Conservation (phyloP, 2,888 invertebrate genomes). For the Protonemura montana region DNA sequence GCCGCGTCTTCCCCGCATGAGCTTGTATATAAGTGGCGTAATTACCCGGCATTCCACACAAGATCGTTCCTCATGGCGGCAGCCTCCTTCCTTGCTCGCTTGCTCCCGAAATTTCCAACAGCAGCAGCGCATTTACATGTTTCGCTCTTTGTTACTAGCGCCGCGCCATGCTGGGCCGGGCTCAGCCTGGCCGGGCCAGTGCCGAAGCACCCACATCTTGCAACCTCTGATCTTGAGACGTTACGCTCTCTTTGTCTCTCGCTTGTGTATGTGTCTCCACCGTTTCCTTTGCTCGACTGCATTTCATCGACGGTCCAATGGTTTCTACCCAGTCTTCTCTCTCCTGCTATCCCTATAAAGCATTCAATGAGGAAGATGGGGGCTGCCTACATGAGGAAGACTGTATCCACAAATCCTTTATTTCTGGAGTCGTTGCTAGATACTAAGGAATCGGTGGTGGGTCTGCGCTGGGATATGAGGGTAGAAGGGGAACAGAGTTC, state of each 20-base stretch:
- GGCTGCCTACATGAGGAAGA: slow-evolving; percentile 41
- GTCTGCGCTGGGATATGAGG: slow-evolving; percentile 19
- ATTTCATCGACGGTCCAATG: slow-evolving; percentile 44
- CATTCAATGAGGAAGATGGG: slow-evolving; percentile 44
- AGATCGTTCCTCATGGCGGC: slow-evolving; percentile 21
- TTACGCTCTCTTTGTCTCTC: slow-evolving; percentile 33
- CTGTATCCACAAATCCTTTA: slow-evolving; percentile 47
- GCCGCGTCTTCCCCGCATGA: slow-evolving; percentile 27
- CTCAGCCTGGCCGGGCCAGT: not conserved
- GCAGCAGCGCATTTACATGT: slow-evolving; percentile 17
- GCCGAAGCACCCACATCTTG: slow-evolving; percentile 40
- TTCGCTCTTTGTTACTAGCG: slow-evolving; percentile 8
- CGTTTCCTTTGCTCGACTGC: slow-evolving; percentile 44
- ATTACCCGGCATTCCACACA: slow-evolving; percentile 46
- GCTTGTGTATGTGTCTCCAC: slow-evolving; percentile 38
- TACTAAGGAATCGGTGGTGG: slow-evolving; percentile 43
- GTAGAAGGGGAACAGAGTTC: slow-evolving; percentile 40
- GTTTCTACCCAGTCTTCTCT: slow-evolving; percentile 32
- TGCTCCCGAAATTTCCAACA: slow-evolving; percentile 17
- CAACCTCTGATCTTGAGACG: slow-evolving; percentile 43
- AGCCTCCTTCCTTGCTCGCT: slow-evolving; percentile 24
- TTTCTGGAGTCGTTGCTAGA: slow-evolving; percentile 46
- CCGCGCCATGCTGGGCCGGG: not conserved
- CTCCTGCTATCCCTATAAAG: slow-evolving; percentile 45
- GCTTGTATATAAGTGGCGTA: slow-evolving; percentile 46